Base-by-base conservation (phyloP, 2,113 vertebrate genomes). In the Xiphorhynchus elegans region DNA sequence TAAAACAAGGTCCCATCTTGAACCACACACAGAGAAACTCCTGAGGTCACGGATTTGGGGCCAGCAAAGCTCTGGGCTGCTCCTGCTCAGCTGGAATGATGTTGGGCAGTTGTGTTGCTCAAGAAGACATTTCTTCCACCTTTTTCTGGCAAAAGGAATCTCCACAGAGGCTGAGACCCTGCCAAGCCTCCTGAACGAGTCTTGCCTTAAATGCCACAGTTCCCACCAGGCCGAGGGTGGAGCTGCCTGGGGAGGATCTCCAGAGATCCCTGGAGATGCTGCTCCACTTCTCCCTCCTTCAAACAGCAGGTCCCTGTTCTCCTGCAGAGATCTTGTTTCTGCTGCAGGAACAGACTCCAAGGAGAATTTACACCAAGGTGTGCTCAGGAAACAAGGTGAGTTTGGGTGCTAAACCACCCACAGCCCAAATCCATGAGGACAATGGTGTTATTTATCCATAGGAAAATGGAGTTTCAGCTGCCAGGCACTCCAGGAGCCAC, bases 381-480 rank as follows among this genome's bases (percentile, higher is more conserved):
- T 6, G 67, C 47, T n/a, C 4, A 26, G 47, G 35, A 77, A 72
- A 77, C 5, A 13, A 3, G 67, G 21, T 5, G 44, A 64, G 31
- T 60, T 68, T 15, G 37, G 44, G 17, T 23, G 40, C 26, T 19
- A 66, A 31, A 9, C 13, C 24, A 47, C 39, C 68, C 35, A 64
- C 53, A 24, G 9, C 44, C 58, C 16, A 80, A 64, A 63, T 59
- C 21, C 6, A 5, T 18, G 31, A 14, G 60, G 60, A 62, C 25
- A 42, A 17, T 0, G 1, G 26, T 0, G 0, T 19, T 31, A 31
- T 3, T 19, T 31, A 31, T 3, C 42, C 13, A 15, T 2, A 39
- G 14, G 18, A n/a, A 60, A 68, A 44, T 1, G 2, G 10, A 59
- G 47, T 8, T 82, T 19, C 18, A 21, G 31, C 46, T 7, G 6